A percentile compares a stretch with the other conserved stretches of the same genome.
Evolutionary conservation across 2,797 vertebrate genomes (phyloP).

Genomic region (Nothura maculosa): DNA sequence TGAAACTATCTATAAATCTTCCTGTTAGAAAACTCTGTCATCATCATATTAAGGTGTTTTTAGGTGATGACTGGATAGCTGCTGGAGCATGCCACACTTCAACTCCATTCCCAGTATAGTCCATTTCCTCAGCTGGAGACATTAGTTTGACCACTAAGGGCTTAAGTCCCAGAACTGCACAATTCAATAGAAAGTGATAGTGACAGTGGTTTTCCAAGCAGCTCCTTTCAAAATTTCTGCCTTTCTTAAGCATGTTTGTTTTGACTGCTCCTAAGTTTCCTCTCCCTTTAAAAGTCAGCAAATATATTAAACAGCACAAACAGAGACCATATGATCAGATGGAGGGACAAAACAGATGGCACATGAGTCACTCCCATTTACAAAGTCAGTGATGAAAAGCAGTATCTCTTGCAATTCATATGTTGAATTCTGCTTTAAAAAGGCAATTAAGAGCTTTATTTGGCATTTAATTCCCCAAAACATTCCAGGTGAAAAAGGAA

Average conservation of each 20-base stretch:
- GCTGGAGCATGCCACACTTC: not conserved
- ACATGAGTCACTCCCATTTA: constrained; percentile 69
- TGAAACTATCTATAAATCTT: not conserved
- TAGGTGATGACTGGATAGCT: not conserved
- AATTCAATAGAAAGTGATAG: not conserved
- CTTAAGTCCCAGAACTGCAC: not conserved
- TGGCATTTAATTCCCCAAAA: constrained; percentile 39
- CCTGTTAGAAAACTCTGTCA: not conserved
- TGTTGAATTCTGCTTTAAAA: constrained; percentile 49
- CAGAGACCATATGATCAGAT: constrained; percentile 32
- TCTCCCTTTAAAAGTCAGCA: constrained; percentile 67
- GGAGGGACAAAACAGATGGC: constrained; percentile 67
- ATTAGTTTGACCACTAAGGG: not conserved
- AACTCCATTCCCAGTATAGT: too few relatives aligned
- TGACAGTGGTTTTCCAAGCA: not conserved
- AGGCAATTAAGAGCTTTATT: constrained; percentile 36
- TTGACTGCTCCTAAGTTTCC: constrained; percentile 64
- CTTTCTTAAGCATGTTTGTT: constrained; percentile 54
- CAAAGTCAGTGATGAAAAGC: constrained; percentile 53
- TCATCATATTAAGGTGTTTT: not conserved
- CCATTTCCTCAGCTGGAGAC: not conserved
- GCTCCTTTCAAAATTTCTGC: constrained; percentile 1
- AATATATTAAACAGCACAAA: constrained; percentile 60
- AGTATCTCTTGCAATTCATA: constrained; percentile 21
- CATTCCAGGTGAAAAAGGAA: constrained; percentile 46